Evolutionary conservation across 2,888 invertebrate species (phyloP).

Genomic region (Proisotoma minuta): DNA sequence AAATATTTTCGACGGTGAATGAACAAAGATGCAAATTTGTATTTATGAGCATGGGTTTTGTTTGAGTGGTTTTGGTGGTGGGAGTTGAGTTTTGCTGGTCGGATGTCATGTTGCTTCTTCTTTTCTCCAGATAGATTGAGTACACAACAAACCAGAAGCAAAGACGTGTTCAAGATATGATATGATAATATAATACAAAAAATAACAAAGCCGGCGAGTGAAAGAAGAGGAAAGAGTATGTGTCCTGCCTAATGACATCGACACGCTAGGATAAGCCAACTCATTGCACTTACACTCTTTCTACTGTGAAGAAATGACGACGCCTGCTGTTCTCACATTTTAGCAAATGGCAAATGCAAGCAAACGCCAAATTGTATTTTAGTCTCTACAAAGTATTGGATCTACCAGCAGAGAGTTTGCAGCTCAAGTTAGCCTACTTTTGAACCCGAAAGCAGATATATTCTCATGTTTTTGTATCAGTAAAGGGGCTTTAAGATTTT

Average conservation of each 20-base stretch:
- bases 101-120: not conserved
- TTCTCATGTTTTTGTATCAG: no score
- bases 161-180: not conserved
- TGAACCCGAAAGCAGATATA: no score
- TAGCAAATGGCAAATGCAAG: slow-evolving; percentile 13
- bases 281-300: not conserved
- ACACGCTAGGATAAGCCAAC: not conserved
- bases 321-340: slow-evolving; percentile 7
- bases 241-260: not conserved
- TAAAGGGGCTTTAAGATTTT: no score
- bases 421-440: no score
- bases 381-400: no score
- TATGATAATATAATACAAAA: not conserved
- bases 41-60: no score
- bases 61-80: not conserved
- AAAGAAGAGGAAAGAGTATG: not conserved
- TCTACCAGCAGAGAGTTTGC: no score
- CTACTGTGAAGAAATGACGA: not conserved
- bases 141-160: no score
- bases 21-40: no score
- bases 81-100: not conserved
- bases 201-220: not conserved
- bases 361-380: slow-evolving; percentile 10
- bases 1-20: no score
- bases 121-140: no score